A percentile compares a stretch with the other conserved stretches of the same genome.
Evolutionary conservation across 2,797 vertebrate species (phyloP).

Genomic region (Paramormyrops hopkinsi): DNA sequence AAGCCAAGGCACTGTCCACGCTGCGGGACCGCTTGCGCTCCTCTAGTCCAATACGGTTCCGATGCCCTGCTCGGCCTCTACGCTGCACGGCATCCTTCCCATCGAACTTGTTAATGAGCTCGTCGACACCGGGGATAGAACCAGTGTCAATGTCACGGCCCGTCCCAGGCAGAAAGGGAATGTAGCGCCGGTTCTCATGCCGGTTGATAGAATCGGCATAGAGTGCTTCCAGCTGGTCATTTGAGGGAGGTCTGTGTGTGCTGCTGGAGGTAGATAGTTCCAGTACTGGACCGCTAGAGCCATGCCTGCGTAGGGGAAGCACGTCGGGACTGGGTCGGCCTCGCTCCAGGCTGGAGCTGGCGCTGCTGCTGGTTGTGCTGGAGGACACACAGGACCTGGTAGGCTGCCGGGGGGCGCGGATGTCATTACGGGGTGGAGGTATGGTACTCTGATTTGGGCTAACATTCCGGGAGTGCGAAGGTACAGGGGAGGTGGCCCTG

Average conservation of each 20-base stretch:
- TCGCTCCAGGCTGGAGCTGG: constrained; percentile 36
- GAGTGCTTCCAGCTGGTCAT: constrained; percentile 63
- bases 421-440: constrained; percentile 33
- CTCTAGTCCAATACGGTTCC: constrained; percentile 67
- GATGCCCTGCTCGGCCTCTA: constrained; percentile 68
- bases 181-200: constrained; percentile 70
- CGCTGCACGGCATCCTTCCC: constrained; percentile 58
- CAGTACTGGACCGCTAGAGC: constrained; percentile 50
- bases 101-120: constrained; percentile 82
- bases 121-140: constrained; percentile 74
- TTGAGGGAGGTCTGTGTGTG: constrained; percentile 26
- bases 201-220: constrained; percentile 67
- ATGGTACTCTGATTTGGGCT: constrained; percentile 28
- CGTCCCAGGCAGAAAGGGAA: constrained; percentile 67
- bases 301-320: constrained; percentile 64
- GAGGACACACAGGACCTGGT: constrained; percentile 30
- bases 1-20: constrained; percentile 70
- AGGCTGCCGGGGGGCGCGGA: constrained; percentile 25
- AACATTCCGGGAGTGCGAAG: not conserved
- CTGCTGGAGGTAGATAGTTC: constrained; percentile 57
- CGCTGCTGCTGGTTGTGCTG: constrained; percentile 17
- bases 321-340: constrained; percentile 58
- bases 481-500: constrained; percentile 35
- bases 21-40: constrained; percentile 81
- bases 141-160: constrained; percentile 73